phyloP scores from a whole-genome alignment of 2,113 vertebrate species.

The Hippocampus guttulatus region DNA sequence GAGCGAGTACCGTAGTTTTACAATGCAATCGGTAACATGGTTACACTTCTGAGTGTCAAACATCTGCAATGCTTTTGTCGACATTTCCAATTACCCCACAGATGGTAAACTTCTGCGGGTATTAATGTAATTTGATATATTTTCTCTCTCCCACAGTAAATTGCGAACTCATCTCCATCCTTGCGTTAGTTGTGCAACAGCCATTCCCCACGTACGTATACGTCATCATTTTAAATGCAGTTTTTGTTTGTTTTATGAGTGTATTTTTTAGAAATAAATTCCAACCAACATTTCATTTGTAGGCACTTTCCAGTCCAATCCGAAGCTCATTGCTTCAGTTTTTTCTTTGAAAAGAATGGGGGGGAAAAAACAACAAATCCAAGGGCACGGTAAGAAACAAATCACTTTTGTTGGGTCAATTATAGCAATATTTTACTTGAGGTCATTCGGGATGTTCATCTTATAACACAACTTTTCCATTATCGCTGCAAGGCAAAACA shows the following conservation, averaged over 20 bases:
- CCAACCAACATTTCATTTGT: not conserved
- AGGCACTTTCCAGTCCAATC: not conserved
- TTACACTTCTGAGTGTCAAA: no score
- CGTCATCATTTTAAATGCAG: not conserved
- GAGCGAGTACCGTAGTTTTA: no score
- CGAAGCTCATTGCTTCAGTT: no score
- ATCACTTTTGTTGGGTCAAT: constrained; percentile 83
- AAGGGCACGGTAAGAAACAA: constrained; percentile 64
- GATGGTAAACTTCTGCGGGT: no score
- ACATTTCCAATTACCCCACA: no score
- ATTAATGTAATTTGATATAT: no score
- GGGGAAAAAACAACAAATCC: not conserved
- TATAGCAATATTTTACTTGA: constrained; percentile 81
- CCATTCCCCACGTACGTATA: not conserved
- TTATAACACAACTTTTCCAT: constrained; percentile 63
- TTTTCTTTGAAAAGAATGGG: not conserved
- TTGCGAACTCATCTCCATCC: no score
- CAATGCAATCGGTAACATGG: no score
- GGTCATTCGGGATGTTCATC: constrained; percentile 75
- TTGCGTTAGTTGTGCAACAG: no score
- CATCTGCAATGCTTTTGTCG: no score
- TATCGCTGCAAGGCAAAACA: constrained; percentile 78
- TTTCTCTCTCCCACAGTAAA: no score
- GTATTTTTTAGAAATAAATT: not conserved
- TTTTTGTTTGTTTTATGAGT: not conserved